Percentiles rank a stretch among this genome's conserved stretches.
Evolutionary conservation across 2,113 vertebrate species (phyloP).

Genomic region (Romanogobio albipinnatus): DNA sequence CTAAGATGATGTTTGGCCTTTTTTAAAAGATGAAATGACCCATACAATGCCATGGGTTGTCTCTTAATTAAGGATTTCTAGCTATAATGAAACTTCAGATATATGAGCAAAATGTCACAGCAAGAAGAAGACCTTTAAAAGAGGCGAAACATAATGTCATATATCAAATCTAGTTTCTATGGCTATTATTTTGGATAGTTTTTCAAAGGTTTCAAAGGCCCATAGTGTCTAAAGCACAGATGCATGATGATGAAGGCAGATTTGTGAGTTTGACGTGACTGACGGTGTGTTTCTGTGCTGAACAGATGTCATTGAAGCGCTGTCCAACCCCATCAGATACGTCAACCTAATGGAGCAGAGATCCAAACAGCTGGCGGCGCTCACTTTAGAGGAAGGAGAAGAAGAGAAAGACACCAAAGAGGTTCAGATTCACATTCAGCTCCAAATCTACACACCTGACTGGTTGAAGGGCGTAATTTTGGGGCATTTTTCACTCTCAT

Average conservation of each 20-base stretch:
- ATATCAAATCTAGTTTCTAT: not conserved
- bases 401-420: slow-evolving; percentile 87
- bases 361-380: slow-evolving; percentile 92
- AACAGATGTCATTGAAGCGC: slow-evolving; percentile 95
- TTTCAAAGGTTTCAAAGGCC: not conserved
- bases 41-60: not conserved
- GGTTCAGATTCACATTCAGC: slow-evolving; percentile 67
- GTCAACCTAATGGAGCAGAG: slow-evolving; percentile 98
- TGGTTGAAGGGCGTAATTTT: too few species aligned
- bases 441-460: not conserved
- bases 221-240: too few species aligned
- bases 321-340: slow-evolving; percentile 96
- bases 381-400: slow-evolving; percentile 91
- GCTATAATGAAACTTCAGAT: not conserved
- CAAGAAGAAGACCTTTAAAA: not conserved
- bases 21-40: not conserved
- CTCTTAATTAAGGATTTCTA: not conserved
- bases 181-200: not conserved
- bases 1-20: not conserved
- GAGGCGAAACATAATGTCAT: not conserved
- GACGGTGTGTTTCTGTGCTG: slow-evolving; percentile 44
- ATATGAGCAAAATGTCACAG: not conserved
- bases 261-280: not conserved
- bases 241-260: not conserved
- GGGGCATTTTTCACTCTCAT: too few species aligned